Evolutionary conservation across 64 coral and sea anemone species (phyloP).

Genomic region (Hydrozoanthus tunicans): DNA sequence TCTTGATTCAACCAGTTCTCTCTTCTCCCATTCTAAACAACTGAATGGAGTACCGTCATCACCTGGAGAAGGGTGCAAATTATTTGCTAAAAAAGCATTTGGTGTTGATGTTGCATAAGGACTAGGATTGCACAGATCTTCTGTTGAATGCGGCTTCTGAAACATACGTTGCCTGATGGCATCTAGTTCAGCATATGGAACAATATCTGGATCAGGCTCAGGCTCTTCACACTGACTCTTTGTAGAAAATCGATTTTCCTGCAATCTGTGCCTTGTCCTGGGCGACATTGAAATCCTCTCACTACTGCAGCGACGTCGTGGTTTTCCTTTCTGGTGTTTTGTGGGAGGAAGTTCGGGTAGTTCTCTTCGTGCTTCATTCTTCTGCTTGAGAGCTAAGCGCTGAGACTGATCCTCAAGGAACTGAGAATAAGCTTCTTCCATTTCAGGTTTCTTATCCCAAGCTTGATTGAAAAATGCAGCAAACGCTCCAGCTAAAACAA

Average conservation of each 20-base stretch:
- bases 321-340: conserved; percentile 26
- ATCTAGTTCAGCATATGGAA: conserved; percentile 64
- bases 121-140: conserved; percentile 28
- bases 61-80: conserved; percentile 7
- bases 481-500: conserved; percentile 81
- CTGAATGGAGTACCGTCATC: conserved; percentile 20
- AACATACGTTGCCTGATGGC: conserved; percentile 26
- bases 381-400: conserved; percentile 57
- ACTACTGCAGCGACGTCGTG: conserved; percentile 27
- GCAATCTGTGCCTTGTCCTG: background rate
- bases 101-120: conserved; percentile 91
- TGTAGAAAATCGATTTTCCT: conserved; percentile 60
- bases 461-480: conserved; percentile 93
- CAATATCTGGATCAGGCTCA: background rate
- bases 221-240: conserved; percentile 43
- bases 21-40: conserved; percentile 68
- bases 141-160: background rate
- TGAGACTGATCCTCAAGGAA: conserved; percentile 71
- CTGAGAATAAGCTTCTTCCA: conserved; percentile 76
- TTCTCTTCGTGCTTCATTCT: conserved; percentile 53
- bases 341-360: conserved; percentile 68
- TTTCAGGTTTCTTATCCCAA: conserved; percentile 94
- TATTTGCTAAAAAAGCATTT: conserved; percentile 46
- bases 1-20: conserved; percentile 38
- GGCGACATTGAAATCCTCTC: conserved; percentile 45